A percentile compares a stretch with the other conserved stretches of the same genome.
These are phyloP conservation scores for Pantherophis vulpinus DNA, from an alignment of 2,797 vertebrate genomes.

Conservation along the genomic window DNA sequence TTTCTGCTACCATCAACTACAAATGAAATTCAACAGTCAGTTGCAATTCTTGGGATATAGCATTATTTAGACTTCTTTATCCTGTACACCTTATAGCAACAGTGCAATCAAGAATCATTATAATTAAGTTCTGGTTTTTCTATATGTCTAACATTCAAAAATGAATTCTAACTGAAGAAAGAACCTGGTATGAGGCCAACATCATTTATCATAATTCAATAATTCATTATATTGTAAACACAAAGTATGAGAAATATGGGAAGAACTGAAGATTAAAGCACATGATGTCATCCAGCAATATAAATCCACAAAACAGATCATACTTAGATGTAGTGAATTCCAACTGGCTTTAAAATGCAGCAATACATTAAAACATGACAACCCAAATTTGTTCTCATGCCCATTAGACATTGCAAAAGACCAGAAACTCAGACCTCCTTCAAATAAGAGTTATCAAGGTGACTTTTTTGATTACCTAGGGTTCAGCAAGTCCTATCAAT, in stretches of 20 bases:
- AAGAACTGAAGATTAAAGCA: neutral
- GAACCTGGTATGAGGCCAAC: neutral
- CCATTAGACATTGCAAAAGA: neutral
- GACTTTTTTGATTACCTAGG: neutral
- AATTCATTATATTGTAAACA: neutral
- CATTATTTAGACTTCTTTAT: neutral
- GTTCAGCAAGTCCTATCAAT: neutral
- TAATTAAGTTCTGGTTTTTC: neutral
- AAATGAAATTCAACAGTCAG: conserved; percentile 35
- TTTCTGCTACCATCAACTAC: conserved; percentile 96
- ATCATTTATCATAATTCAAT: neutral
- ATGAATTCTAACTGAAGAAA: neutral
- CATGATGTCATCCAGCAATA: neutral
- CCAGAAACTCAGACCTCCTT: neutral
- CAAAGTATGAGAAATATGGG: neutral
- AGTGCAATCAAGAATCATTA: neutral
- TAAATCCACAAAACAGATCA: neutral
- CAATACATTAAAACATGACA: neutral
- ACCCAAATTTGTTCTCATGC: neutral
- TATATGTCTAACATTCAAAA: neutral
- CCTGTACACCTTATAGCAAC: neutral
- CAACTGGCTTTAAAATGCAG: neutral
- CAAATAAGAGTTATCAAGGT: neutral
- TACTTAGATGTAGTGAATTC: neutral
- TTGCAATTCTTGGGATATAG: neutral